A percentile compares a stretch with the other conserved stretches of the same genome.
Evolutionary conservation across 2,888 invertebrate genomes (phyloP).

Genomic region (Morpho helenor): DNA sequence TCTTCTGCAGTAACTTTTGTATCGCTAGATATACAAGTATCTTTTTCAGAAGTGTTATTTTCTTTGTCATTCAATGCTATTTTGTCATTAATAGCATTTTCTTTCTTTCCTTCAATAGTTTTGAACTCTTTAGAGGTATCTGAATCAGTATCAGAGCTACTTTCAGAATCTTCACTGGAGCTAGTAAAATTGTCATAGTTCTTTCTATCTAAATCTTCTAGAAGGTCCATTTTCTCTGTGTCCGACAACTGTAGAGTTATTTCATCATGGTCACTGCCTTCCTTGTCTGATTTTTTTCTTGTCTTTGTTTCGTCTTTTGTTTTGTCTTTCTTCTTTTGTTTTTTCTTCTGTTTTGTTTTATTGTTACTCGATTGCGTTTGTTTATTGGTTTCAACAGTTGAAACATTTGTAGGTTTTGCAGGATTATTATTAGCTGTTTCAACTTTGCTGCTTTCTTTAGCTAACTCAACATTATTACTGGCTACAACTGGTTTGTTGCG

Average conservation of each 20-base stretch:
- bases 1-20: neutral
- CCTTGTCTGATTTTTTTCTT: constrained; percentile 41
- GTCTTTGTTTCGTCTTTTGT: constrained; percentile 41
- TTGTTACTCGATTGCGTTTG: constrained; percentile 37
- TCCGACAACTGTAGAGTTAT: constrained; percentile 69
- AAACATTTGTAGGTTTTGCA: no score
- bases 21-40: neutral
- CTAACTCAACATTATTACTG: neutral
- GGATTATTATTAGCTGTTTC: constrained; percentile 15
- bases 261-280: constrained; percentile 66
- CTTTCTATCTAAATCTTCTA: constrained; percentile 63
- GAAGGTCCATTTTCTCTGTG: constrained; percentile 69
- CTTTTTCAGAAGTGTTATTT: neutral
- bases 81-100: neutral
- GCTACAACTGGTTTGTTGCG: constrained; percentile 35
- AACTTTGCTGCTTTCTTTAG: constrained; percentile 4
- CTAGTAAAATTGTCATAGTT: constrained; percentile 47
- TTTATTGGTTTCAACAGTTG: constrained; percentile 23
- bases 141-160: constrained; percentile 35
- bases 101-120: neutral
- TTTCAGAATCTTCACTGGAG: constrained; percentile 39
- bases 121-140: constrained; percentile 4
- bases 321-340: constrained; percentile 47
- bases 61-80: neutral
- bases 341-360: constrained; percentile 27